A percentile compares a stretch with the other conserved stretches of the same genome.
phyloP scores from a whole-genome alignment of 2,113 vertebrate species.

The Sardina pilchardus region DNA sequence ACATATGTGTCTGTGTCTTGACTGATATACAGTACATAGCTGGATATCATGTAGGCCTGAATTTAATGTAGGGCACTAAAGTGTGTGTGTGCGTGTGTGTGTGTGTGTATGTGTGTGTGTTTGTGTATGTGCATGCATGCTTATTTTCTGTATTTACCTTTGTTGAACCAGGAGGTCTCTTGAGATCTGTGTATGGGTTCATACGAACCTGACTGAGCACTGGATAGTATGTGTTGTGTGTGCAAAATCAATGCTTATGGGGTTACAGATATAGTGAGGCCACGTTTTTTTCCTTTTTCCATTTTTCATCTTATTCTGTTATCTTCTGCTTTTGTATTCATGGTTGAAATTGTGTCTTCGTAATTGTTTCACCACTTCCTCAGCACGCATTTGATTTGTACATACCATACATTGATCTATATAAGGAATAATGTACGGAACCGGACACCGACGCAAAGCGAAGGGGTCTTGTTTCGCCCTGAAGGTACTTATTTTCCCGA shows the following conservation, averaged over 20 bases:
- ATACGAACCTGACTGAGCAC: background rate
- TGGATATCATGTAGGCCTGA: too few species aligned
- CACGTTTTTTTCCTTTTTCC: background rate
- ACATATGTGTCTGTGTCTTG: too few species aligned
- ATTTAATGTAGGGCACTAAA: too few species aligned
- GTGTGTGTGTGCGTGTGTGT: conserved; percentile 11
- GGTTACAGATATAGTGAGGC: background rate
- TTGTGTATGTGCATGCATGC: background rate
- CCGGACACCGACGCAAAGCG: too few species aligned
- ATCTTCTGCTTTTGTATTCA: background rate
- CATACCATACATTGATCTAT: background rate
- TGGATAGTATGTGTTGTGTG: background rate
- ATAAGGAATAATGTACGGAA: too few species aligned
- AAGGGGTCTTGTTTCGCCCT: too few species aligned
- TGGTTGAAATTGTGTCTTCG: background rate
- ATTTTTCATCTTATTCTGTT: background rate
- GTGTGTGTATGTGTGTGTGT: background rate
- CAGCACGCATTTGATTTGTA: background rate
- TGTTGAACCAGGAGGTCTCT: background rate
- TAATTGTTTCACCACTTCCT: background rate
- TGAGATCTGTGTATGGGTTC: too few species aligned
- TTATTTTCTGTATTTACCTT: background rate
- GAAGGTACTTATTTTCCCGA: too few species aligned
- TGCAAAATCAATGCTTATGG: background rate
- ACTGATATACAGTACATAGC: too few species aligned